Conservation (phyloP, 2,888 invertebrate genomes). For the Prenolepis imparis region DNA sequence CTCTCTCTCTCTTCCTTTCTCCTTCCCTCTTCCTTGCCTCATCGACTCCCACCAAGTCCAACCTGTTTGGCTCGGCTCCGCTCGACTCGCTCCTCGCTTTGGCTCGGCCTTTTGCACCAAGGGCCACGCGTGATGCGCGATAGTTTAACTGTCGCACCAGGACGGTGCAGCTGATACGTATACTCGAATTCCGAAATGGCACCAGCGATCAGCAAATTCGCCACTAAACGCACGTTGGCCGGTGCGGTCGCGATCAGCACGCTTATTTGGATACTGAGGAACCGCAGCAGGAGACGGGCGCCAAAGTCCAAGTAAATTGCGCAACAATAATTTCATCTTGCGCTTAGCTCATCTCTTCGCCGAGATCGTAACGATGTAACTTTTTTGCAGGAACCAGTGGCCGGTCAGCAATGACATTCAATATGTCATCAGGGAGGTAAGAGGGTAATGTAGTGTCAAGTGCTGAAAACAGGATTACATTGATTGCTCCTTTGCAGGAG, state of each 20-base stretch:
- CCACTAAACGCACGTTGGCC: slow-evolving; percentile 90
- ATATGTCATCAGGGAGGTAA: slow-evolving; percentile 91
- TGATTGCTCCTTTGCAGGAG: slow-evolving; percentile 78
- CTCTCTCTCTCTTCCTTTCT: background rate
- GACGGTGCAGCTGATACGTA: slow-evolving; percentile 10
- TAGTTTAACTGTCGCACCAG: slow-evolving; percentile 16
- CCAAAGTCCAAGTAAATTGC: slow-evolving; percentile 56
- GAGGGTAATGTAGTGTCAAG: slow-evolving; percentile 45
- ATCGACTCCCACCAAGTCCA: background rate
- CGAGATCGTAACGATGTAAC: background rate
- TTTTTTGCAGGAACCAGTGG: slow-evolving; percentile 86
- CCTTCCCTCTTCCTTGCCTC: background rate
- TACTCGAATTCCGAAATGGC: slow-evolving; percentile 88
- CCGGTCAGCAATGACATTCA: slow-evolving; percentile 91
- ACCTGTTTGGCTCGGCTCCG: background rate
- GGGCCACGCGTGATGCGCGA: slow-evolving; percentile 6
- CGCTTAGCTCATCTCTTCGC: background rate
- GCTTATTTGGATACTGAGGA: slow-evolving; percentile 81
- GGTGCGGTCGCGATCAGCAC: slow-evolving; percentile 89
- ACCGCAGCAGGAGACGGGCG: slow-evolving; percentile 75
- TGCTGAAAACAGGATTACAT: slow-evolving; percentile 59
- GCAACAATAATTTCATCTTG: background rate
- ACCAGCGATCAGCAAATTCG: slow-evolving; percentile 92
- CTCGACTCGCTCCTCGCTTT: background rate
- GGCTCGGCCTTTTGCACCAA: background rate